These are phyloP conservation scores for Tenodera sinensis DNA, from an alignment of 2,888 invertebrate genomes.

Conservation along the genomic window DNA sequence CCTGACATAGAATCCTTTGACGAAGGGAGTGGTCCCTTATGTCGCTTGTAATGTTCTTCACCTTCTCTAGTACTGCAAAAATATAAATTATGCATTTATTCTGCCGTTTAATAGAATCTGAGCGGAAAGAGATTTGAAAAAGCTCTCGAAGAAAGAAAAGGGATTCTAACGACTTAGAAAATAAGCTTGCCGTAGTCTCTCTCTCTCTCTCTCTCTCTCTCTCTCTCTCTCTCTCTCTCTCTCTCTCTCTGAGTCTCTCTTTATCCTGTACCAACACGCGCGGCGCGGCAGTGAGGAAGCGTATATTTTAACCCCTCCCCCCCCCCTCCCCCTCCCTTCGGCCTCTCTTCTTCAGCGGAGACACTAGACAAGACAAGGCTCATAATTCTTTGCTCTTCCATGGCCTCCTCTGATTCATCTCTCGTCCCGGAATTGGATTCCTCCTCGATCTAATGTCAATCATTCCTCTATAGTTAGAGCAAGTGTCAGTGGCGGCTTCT, in stretches of 20 bases:
- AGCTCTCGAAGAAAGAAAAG: background rate
- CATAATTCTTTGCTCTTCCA: background rate
- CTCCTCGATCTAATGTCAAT: background rate
- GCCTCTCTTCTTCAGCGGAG: too few relatives aligned
- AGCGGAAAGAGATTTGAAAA: background rate
- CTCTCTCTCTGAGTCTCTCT: too few relatives aligned
- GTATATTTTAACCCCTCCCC: too few relatives aligned
- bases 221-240: too few relatives aligned
- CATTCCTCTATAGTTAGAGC: background rate
- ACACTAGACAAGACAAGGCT: background rate
- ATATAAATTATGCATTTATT: background rate
- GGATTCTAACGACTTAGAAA: background rate
- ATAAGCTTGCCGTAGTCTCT: background rate
- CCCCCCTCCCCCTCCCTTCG: background rate
- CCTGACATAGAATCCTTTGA: too few relatives aligned
- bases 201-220: too few relatives aligned
- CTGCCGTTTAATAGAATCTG: background rate
- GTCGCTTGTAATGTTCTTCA: too few relatives aligned
- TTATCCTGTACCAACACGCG: background rate
- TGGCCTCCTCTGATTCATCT: background rate
- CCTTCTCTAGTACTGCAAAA: too few relatives aligned
- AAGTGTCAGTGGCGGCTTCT: background rate
- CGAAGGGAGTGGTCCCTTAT: too few relatives aligned
- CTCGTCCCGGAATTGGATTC: background rate
- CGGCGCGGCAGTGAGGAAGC: background rate